Base-by-base conservation (phyloP, 2,888 invertebrate genomes). In the Agriopis marginaria region DNA sequence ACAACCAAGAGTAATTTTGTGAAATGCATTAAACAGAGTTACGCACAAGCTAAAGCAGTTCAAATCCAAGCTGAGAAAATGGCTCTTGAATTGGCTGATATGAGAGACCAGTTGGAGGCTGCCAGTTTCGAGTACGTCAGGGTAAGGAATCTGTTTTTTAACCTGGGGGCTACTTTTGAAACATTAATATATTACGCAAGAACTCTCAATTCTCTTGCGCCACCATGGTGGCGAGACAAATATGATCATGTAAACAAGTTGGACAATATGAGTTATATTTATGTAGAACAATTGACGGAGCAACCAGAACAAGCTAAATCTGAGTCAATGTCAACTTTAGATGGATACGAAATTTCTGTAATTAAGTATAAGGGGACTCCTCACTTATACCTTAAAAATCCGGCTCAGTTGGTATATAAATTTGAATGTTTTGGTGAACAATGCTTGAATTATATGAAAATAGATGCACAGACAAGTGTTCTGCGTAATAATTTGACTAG, bases 381-480 rank as follows among this genome's bases (percentile, higher is more conserved):
- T 40, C 63, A 68, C 42, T 39, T 82, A 6, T 85, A 77, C 69
- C 85, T 84, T 42, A 77, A 70, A 49, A 68, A 70, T 62, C 82
- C 85, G 11, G 66, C 61, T 39, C 72, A 82, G 65, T 58, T 85
- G 44, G 70, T 77, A 17, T n/a, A 56, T 6, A 58, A 80, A 32
- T 82, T 79, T 40, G 77, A 81, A 7, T 49, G 71, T 10, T 42
- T 80, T 9, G 69, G 79, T 23, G 70, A 71, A 9, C 82, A 83
- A 70, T 83, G 85, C 54, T 69, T 82, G 12, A 82, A 82, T 65
- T 84, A 84, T 45, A 78, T 85, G 78, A 67, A 79, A 70, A 80
- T 82, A 40, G 75, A 82, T 40, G 70, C 61, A 8, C 68, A 72
- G 9, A 67, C 77, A 7, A 63, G 75, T 42, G 73, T 64, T 14